Evolutionary conservation across 2,888 invertebrate species (phyloP).

Genomic region (Acanthosepion esculentum): DNA sequence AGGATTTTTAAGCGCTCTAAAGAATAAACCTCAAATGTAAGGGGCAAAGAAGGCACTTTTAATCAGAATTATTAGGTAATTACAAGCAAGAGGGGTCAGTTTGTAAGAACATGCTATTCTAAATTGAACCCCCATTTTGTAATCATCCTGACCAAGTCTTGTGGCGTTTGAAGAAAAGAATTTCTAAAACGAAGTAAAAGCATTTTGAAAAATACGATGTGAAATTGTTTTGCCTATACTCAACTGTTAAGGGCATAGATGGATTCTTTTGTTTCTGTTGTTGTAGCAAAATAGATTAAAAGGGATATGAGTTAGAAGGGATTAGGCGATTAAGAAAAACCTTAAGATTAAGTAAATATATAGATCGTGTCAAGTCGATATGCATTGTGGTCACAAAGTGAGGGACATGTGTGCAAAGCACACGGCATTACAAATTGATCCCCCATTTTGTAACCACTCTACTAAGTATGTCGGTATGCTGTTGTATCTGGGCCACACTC

Average conservation of each 20-base stretch:
- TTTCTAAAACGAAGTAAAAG: constrained; percentile 41
- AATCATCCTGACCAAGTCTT: background rate
- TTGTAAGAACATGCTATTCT: background rate
- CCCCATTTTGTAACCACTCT: background rate
- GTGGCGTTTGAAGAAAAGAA: background rate
- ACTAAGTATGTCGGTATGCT: background rate
- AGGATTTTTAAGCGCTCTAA: background rate
- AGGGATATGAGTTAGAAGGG: background rate
- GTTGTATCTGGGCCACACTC: constrained; percentile 42
- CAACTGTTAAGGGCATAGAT: background rate
- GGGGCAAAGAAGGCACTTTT: background rate
- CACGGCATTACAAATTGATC: background rate
- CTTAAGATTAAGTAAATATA: background rate
- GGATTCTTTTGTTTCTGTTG: background rate
- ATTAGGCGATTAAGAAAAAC: background rate
- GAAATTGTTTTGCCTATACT: background rate
- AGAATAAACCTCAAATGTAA: background rate
- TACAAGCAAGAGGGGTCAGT: background rate
- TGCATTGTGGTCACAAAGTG: background rate
- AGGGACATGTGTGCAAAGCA: background rate
- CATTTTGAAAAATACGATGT: background rate
- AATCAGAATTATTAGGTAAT: background rate
- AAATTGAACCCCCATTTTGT: constrained; percentile 2
- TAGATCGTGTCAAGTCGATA: background rate
- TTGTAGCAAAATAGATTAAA: background rate